These are phyloP conservation scores for Zygogramma bicolorata DNA, from an alignment of 2,888 invertebrate species.

Conservation along the genomic window DNA sequence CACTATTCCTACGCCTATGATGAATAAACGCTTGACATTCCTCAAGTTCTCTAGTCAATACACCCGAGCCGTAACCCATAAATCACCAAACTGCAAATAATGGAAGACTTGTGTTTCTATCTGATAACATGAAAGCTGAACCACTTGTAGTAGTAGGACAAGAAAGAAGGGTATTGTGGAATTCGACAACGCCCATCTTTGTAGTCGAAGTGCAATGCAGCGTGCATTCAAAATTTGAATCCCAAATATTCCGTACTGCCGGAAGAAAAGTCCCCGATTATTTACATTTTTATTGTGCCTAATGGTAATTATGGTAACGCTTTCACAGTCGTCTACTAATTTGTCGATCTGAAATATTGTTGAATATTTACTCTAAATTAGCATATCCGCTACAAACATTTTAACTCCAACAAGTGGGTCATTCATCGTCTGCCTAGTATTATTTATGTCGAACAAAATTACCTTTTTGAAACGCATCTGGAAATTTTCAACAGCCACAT, in stretches of 20 bases:
- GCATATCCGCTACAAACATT: constrained; percentile 4
- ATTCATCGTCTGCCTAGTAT: not conserved
- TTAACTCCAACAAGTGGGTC: not conserved
- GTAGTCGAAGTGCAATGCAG: not conserved
- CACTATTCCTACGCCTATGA: too few species aligned
- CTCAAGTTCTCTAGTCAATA: too few species aligned
- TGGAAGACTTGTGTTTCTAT: not conserved
- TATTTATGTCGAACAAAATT: not conserved
- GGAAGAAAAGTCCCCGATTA: too few species aligned
- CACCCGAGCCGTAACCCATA: not conserved
- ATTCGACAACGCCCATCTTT: not conserved
- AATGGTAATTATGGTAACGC: not conserved
- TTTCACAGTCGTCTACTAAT: not conserved
- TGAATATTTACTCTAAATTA: constrained; percentile 5
- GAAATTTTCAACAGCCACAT: too few species aligned
- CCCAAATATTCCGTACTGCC: too few species aligned
- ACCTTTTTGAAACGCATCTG: too few species aligned
- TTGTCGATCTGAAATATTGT: not conserved
- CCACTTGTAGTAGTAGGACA: not conserved
- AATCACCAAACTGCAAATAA: not conserved
- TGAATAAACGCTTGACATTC: not conserved
- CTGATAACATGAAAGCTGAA: not conserved
- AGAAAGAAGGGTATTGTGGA: not conserved
- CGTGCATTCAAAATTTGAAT: not conserved
- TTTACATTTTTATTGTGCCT: too few species aligned